Evolutionary conservation across 2,888 invertebrate species (phyloP), one percentile per base, ranked within the genome.

Genomic region (Hirudinaria manillensis): DNA sequence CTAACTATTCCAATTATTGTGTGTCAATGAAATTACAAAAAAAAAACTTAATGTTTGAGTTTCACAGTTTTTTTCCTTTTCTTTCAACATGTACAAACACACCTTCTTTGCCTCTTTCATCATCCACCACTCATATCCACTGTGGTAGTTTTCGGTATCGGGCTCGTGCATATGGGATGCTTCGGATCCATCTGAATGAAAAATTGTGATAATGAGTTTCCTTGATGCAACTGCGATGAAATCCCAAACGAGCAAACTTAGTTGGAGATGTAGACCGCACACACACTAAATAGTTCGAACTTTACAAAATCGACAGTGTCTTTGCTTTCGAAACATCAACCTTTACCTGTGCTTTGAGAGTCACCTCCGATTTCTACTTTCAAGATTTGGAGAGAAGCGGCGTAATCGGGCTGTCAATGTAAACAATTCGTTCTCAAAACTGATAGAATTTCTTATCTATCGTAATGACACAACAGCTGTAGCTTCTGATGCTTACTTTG

Each of bases 301-400:
- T 61, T 29, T 27, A 10, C 29, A 61, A 61, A n/a, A 16, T 61
- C 13, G n/a, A 61, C 24, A 6, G 7, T 61, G 7, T 2, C 6
- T 7, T 61, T 68, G 27, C 38, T 72, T 29, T 29, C 3, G n/a
- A 72, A 32, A 21, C 6, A 7, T 56, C 21, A 65, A 66, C 19
- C 13, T 45, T 66, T 66, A 83, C 83, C 83, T 77, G 85, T 83
- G 76, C 83, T 83, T 75, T 85, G 84, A 29, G 82, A 81, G 80
- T 86, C 86, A 29, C 86, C 86, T 16, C 86, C 86, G 71, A 86
- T 85, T 79, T 86, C 86, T 27, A 86, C 84, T 79, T 86, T 86
- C 70, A 86, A 76, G 24, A 85, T 84, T 36, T 85, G 85, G 34
- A 85, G 77, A n/a, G 83, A 81, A 21, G 85, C 85, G 53, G 82